These are phyloP conservation scores for Temnothorax curvispinosus DNA, from an alignment of 1,140 invertebrate species.

Conservation along the genomic window DNA sequence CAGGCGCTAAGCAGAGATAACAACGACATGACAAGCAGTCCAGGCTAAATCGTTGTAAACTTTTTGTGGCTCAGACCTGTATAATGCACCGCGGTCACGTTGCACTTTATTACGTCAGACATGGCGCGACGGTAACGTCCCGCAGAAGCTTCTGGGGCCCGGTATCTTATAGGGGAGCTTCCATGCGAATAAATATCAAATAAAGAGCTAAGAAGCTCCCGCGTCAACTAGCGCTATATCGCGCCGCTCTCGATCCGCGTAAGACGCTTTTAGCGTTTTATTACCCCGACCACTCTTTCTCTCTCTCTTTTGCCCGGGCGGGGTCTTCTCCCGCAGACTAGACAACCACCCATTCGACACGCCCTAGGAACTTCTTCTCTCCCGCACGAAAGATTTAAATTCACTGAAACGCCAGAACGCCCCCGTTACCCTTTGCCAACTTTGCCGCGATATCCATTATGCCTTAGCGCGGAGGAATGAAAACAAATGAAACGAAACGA, in stretches of 20 bases:
- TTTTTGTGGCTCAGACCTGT: constrained; percentile 16
- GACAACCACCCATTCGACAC: constrained; percentile 65
- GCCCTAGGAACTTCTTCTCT: constrained; percentile 44
- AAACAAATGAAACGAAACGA: constrained; percentile 60
- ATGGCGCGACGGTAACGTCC: neutral
- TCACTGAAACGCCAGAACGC: constrained; percentile 60
- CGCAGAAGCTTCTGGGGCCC: neutral
- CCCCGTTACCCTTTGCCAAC: constrained; percentile 49
- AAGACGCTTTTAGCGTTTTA: constrained; percentile 82
- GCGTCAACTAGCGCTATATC: constrained; percentile 61
- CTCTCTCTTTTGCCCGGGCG: constrained; percentile 55
- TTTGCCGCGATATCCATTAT: constrained; percentile 56
- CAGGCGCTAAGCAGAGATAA: constrained; percentile 30
- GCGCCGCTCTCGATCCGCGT: constrained; percentile 68
- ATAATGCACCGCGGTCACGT: constrained; percentile 47
- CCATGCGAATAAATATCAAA: constrained; percentile 66
- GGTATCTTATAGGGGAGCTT: constrained; percentile 47
- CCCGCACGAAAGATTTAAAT: constrained; percentile 62
- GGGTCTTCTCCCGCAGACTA: constrained; percentile 66
- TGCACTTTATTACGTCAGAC: constrained; percentile 51
- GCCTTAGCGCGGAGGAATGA: constrained; percentile 45
- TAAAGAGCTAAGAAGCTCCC: constrained; percentile 62
- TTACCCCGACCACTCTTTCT: constrained; percentile 74
- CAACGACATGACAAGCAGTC: constrained; percentile 25
- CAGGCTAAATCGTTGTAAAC: constrained; percentile 12